Conservation (phyloP, 2,113 vertebrate species). For the Podilymbus podiceps region DNA sequence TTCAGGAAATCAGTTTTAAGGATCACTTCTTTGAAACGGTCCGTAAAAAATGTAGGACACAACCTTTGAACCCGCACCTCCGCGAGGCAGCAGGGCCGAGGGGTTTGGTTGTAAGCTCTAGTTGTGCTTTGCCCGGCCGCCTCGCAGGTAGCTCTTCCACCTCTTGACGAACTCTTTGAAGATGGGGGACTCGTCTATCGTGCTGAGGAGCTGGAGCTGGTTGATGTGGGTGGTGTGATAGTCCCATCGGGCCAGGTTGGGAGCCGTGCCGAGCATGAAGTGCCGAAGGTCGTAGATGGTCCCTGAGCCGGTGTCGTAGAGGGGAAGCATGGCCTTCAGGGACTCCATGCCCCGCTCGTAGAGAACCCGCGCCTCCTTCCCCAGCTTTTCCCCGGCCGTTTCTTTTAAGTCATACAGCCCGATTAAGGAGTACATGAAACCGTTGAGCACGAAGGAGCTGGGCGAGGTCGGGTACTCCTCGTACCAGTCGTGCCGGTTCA, state of each 20-base stretch:
- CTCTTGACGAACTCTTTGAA: conserved; percentile 91
- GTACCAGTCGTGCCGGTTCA: conserved; percentile 95
- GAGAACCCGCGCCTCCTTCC: conserved; percentile 83
- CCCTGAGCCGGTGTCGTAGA: conserved; percentile 95
- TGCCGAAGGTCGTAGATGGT: conserved; percentile 96
- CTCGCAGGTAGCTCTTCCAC: conserved; percentile 96
- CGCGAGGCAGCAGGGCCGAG: not conserved
- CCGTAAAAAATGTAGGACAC: not conserved
- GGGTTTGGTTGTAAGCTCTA: conserved; percentile 72
- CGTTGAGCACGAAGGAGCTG: conserved; percentile 96
- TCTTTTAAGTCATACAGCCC: conserved; percentile 94
- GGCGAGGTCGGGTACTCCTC: conserved; percentile 96
- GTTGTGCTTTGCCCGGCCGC: conserved; percentile 96
- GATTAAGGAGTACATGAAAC: conserved; percentile 96
- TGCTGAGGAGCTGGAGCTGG: conserved; percentile 93
- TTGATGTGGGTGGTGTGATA: conserved; percentile 99
- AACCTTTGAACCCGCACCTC: not conserved
- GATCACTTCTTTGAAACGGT: conserved; percentile 36
- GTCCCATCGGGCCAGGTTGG: conserved; percentile 98
- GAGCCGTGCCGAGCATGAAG: conserved; percentile 91
- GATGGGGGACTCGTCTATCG: conserved; percentile 86
- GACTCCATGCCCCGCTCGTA: conserved; percentile 92
- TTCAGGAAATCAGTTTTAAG: conserved; percentile 41
- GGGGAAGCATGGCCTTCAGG: conserved; percentile 93
- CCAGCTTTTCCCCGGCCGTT: conserved; percentile 86